Evolutionary conservation across 2,888 invertebrate genomes (phyloP), one percentile per base, ranked within the genome.

Genomic region (Conops quadrifasciatus): DNA sequence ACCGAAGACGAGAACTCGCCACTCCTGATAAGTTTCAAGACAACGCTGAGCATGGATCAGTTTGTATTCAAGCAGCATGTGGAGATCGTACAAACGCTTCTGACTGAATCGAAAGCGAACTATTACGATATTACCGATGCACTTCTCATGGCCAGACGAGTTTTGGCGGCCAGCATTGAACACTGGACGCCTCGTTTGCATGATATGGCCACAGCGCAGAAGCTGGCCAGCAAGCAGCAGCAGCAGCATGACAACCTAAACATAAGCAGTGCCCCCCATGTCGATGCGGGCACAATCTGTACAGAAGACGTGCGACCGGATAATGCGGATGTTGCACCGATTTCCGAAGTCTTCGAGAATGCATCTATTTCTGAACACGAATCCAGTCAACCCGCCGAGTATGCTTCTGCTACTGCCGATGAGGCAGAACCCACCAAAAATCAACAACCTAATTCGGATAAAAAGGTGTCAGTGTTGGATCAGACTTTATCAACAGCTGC

Each of bases 41-140:
- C 89, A 49, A 87, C 88, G 28, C 79, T 91, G 2, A 88, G 90
- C 66, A 80, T 80, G 56, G 86, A 86, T 78, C 92, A 93, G 79
- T 87, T 89, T 49, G 86, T 88, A 65, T 95, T 95, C 81, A 93
- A 93, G 76, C 91, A 91, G 72, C 93, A 92, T 83, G 91, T 93
- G 73, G 95, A 95, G 80, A 92, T 93, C 76, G 90, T 94, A 70
- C 94, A 95, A 80, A 85, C 82, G 0, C 74, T 86, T 15, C 72
- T 86, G 45, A 81, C 83, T 0, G 84, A 84, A 47, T 76, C 75
- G 11, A 77, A 77, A 58, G 82, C 82, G 0, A 83, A 79, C 69
- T 76, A 81, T 1, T 83, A 83, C 62, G 87, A 87, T 73, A 87
- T 91, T 19, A 88, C 89, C 69, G 92, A 93, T 81, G 87, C 88